Evolutionary conservation across 2,113 vertebrate genomes (phyloP).

Genomic region (Melanerpes aurifrons): DNA sequence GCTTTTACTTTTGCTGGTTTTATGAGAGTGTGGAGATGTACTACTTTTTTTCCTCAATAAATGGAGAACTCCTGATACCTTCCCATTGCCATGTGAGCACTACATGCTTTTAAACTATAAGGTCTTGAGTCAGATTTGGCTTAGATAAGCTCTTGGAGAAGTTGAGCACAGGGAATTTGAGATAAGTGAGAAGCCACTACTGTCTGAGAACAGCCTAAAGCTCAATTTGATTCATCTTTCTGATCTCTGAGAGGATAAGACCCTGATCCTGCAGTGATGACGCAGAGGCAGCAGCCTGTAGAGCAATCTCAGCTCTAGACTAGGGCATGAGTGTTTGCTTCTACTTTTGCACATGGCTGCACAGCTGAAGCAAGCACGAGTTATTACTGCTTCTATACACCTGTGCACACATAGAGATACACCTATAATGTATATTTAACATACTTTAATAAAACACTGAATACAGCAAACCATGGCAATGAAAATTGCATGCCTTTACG

Average conservation of each 20-base stretch:
- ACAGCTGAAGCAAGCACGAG: background rate
- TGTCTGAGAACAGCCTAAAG: background rate
- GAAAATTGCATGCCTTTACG: conserved; percentile 39
- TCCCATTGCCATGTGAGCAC: rapidly evolving
- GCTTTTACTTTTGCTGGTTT: background rate
- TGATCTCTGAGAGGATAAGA: background rate
- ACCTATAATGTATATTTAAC: background rate
- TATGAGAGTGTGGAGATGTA: background rate
- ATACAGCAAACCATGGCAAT: conserved; percentile 44
- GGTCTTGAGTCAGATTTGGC: background rate
- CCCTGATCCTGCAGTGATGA: background rate
- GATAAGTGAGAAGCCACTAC: background rate
- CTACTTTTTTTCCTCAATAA: background rate
- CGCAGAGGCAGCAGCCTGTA: rapidly evolving
- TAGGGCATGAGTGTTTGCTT: background rate
- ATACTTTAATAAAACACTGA: conserved; percentile 8
- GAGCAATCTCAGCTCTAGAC: background rate
- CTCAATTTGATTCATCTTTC: background rate
- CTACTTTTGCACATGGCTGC: background rate
- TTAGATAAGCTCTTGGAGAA: rapidly evolving
- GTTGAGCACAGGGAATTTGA: background rate
- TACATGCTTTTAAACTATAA: background rate
- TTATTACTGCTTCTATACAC: background rate
- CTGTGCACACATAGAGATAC: rapidly evolving
- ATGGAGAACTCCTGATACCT: rapidly evolving